Evolutionary conservation across 2,113 vertebrate species (phyloP).

Genomic region (Thinocorus orbignyianus): DNA sequence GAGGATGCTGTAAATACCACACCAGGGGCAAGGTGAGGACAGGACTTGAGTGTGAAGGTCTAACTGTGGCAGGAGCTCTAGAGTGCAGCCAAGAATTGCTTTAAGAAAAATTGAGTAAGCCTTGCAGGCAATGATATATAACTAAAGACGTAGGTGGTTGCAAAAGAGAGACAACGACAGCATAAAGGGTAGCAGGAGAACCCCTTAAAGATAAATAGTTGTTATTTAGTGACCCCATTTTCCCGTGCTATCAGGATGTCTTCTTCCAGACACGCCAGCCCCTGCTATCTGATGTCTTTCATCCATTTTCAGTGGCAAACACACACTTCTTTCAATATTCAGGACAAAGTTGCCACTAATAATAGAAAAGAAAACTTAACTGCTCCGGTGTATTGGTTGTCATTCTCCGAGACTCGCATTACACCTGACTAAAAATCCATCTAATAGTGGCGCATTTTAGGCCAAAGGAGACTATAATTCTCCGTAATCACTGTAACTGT

Average conservation of each 20-base stretch:
- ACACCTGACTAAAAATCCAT: conserved; percentile 40
- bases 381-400: neutral
- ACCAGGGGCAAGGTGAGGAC: neutral
- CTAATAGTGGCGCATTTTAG: neutral
- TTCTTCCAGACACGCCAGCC: neutral
- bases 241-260: neutral
- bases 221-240: neutral
- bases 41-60: neutral
- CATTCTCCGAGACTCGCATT: conserved; percentile 1
- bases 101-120: neutral
- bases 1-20: neutral
- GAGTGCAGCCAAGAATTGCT: neutral
- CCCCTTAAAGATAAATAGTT: neutral
- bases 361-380: conserved; percentile 1
- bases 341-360: neutral
- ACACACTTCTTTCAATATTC: conserved; percentile 21
- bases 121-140: neutral
- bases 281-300: neutral
- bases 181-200: neutral
- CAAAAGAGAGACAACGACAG: neutral
- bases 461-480: conserved; percentile 30
- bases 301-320: neutral
- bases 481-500: conserved; percentile 42
- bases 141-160: neutral
- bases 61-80: neutral